Base-by-base conservation (phyloP, 2,888 invertebrate genomes). In the Lepetodrilus schrolli region DNA sequence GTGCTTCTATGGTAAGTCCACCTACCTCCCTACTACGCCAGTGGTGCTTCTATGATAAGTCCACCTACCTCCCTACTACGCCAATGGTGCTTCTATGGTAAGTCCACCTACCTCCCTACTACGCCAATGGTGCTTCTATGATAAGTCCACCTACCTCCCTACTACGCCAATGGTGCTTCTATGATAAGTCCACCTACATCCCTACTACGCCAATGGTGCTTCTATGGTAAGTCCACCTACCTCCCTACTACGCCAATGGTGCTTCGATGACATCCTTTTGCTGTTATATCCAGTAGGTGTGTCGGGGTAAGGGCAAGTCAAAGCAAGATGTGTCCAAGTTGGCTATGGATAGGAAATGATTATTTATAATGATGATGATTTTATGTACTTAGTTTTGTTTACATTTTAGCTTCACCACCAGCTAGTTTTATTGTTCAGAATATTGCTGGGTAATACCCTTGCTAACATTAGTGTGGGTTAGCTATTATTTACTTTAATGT, bases 11-110 rank as follows among this genome's bases (percentile, higher is more conserved):
- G 82, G 82, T 84, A 77, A 82, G 84, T 83, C 13, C 8, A 23
- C 13, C 5, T 84, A 37, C 83, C 85, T 21, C 82, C 83, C 37
- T 77, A 82, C 47, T 85, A 84, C 70, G 82, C 84, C 23, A 85
- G 84, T 81, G 85, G 86, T 72, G 78, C 80, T 51, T 80, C 78
- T n/a, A 79, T 83, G 82, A 82, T 84, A 77, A 82, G 84, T 83
- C 13, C 8, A 23, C 13, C 5, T 84, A 37, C 83, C 85, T 21
- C 82, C 83, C 37, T 77, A 82, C 47, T 85, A 84, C 70, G 82
- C 84, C 23, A 85, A 85, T 81, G 85, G 86, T 72, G 78, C 80
- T 51, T 80, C 78, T n/a, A 79, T 83, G 82, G 82, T 84, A 77
- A 82, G 84, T 83, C 13, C 8, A 23, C 13, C 5, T 84, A 37